phyloP scores from a whole-genome alignment of 1,140 invertebrate species.

The Proctacanthus coquilletti region DNA sequence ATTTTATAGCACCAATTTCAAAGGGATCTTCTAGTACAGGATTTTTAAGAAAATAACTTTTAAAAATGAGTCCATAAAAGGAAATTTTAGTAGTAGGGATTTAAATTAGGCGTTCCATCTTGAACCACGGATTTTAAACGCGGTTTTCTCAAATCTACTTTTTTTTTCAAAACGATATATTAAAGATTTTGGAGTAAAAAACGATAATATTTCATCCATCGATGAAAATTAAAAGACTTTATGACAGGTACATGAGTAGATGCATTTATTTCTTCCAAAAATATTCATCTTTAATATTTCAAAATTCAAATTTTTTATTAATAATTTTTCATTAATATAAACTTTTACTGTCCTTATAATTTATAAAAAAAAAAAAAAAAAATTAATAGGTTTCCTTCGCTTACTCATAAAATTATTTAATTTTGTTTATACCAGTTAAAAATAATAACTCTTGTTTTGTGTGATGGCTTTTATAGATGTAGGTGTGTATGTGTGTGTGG shows the following conservation, averaged over 20 bases:
- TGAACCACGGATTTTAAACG: neutral
- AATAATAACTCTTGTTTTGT: neutral
- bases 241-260: conserved; percentile 1
- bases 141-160: neutral
- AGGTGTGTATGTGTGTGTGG: neutral
- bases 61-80: neutral
- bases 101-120: neutral
- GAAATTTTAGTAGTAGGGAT: neutral
- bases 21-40: neutral
- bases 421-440: no score
- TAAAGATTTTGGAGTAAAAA: neutral
- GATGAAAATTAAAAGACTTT: neutral
- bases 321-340: no score
- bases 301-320: no score
- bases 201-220: neutral
- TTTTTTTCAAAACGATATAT: neutral
- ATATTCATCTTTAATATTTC: no score
- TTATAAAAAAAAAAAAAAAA: no score
- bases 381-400: no score
- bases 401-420: no score
- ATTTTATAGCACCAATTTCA: neutral
- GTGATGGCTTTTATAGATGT: neutral
- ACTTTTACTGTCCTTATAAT: no score
- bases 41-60: neutral
- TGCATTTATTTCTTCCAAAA: conserved; percentile 1